These are phyloP conservation scores for Ceyx melanurus DNA, from an alignment of 2,113 vertebrate genomes.

Conservation along the genomic window DNA sequence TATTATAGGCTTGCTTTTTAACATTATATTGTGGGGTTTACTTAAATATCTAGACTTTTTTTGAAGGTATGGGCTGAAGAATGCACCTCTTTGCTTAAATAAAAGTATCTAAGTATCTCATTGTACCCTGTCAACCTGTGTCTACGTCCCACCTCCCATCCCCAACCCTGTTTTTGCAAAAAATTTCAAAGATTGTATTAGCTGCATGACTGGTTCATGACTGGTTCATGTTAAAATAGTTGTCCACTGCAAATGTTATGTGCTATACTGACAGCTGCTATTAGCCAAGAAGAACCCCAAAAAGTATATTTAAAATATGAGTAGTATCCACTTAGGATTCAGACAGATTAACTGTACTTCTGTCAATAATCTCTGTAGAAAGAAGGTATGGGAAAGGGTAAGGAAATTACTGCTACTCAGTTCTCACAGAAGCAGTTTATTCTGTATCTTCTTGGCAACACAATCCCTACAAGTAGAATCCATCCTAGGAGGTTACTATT, in stretches of 20 bases:
- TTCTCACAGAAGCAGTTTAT: neutral
- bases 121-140: neutral
- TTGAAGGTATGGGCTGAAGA: neutral
- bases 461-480: neutral
- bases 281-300: neutral
- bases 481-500: neutral
- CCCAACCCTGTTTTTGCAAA: neutral
- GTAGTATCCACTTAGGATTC: neutral
- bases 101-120: neutral
- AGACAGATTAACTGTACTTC: neutral
- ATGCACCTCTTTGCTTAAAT: neutral
- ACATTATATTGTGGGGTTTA: neutral
- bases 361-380: neutral
- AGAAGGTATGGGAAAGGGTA: neutral
- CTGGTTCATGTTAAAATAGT: neutral
- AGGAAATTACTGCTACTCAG: neutral
- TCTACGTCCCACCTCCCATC: rapidly evolving
- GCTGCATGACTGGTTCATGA: neutral
- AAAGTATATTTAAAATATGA: neutral
- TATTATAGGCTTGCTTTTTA: neutral
- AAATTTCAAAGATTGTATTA: neutral
- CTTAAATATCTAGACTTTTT: neutral
- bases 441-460: neutral
- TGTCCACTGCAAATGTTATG: neutral
- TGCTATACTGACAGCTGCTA: neutral